A percentile compares a stretch with the other conserved stretches of the same genome.
These are phyloP conservation scores for Lordiphosa andalusiaca DNA, from an alignment of 2,888 invertebrate genomes.

Conservation along the genomic window DNA sequence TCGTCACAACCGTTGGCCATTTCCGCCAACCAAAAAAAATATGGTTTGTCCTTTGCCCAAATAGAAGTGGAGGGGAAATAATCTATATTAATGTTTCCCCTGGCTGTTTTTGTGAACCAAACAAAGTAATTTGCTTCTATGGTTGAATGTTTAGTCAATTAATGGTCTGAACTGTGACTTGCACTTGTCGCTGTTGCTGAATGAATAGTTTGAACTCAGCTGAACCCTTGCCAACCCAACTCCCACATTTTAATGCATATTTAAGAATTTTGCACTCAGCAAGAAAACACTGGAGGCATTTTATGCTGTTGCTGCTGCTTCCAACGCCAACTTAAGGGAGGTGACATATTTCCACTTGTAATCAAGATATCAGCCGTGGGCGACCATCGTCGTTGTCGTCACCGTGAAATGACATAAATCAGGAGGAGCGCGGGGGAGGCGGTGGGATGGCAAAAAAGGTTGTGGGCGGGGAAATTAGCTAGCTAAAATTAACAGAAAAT, in stretches of 20 bases:
- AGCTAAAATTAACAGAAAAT: constrained; percentile 53
- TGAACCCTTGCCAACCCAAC: constrained; percentile 50
- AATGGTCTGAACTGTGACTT: constrained; percentile 50
- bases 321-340: constrained; percentile 17
- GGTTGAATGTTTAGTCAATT: constrained; percentile 8
- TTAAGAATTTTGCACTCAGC: constrained; percentile 52
- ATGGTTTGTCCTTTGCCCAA: constrained; percentile 48
- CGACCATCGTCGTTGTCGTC: constrained; percentile 27
- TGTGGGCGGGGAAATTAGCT: constrained; percentile 47
- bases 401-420: constrained; percentile 52
- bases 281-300: constrained; percentile 54
- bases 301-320: constrained; percentile 18
- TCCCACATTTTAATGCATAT: constrained; percentile 50
- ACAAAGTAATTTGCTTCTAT: constrained; percentile 16
- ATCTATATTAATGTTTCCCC: constrained; percentile 45
- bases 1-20: constrained; percentile 54
- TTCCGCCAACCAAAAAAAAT: constrained; percentile 61
- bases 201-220: constrained; percentile 68
- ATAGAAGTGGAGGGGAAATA: constrained; percentile 31
- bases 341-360: constrained; percentile 61
- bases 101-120: constrained; percentile 16
- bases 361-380: constrained; percentile 65
- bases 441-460: constrained; percentile 14
- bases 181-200: constrained; percentile 39
- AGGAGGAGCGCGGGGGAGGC: constrained; percentile 18